phyloP scores from a whole-genome alignment of 1,140 invertebrate species.

The Drosophila tristis region DNA sequence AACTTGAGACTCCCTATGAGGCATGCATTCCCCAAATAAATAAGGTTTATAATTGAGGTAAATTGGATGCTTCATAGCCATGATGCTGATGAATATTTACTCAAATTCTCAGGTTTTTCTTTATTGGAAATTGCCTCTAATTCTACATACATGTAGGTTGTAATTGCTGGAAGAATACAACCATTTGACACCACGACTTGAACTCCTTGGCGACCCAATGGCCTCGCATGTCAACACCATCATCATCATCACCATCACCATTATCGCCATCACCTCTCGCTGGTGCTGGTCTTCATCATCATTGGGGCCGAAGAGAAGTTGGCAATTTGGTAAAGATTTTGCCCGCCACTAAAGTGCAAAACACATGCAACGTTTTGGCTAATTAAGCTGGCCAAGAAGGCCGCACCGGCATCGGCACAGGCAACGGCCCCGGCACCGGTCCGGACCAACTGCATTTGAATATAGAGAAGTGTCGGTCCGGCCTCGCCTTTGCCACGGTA shows the following conservation, averaged over 20 bases:
- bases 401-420: constrained; percentile 37
- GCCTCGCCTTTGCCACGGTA: constrained; percentile 2
- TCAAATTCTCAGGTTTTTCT: no score
- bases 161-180: constrained; percentile 46
- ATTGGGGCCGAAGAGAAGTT: constrained; percentile 12
- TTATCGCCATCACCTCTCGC: constrained; percentile 9
- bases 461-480: constrained; percentile 12
- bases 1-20: neutral
- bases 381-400: constrained; percentile 60
- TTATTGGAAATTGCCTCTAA: neutral
- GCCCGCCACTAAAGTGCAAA: constrained; percentile 68
- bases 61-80: no score
- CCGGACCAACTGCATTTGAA: constrained; percentile 3
- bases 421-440: constrained; percentile 36
- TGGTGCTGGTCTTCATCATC: constrained; percentile 9
- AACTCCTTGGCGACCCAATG: constrained; percentile 46
- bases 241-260: constrained; percentile 28
- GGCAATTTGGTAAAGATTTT: constrained; percentile 48
- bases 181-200: constrained; percentile 43
- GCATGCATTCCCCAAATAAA: no score
- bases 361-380: constrained; percentile 74
- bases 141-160: neutral
- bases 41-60: no score
- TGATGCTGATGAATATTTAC: no score
- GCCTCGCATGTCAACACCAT: constrained; percentile 55